Evolutionary conservation across 2,888 invertebrate species (phyloP), one percentile per base, ranked within the genome.

Genomic region (Campoplex nolae): DNA sequence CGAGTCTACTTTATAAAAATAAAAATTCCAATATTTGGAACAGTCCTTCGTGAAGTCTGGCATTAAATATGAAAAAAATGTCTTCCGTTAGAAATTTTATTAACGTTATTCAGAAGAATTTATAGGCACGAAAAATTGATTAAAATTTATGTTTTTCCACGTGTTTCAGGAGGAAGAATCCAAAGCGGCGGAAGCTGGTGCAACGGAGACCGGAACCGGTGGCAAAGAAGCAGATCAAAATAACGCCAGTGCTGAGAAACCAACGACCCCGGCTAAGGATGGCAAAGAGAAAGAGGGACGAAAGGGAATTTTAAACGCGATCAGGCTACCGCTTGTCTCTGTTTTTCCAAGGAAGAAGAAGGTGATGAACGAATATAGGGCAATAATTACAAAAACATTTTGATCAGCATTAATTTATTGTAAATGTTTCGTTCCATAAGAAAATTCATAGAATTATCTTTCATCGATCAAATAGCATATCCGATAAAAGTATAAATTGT

Each of bases 301-400:
- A 86, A 89, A 95, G 84, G 95, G 95, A 65, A 93, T 96, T 48
- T 93, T 96, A 76, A 95, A 96, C 91, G 96, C 96, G 86, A 96
- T 97, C 88, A 95, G 96, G 89, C 93, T 96, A 89, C 96, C 96
- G n/a, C 94, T 96, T 88, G 96, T 96, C 42, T 95, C 95, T 13
- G 95, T 95, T 45, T 95, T 95, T 85, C 92, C 94, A 48, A 91
- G 92, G 48, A 93, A 92, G 82, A 93, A 92, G 87, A 93, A 94
- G 92, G 93, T 93, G 79, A 38, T 3, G 18, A 62, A 23, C 23
- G 23, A 62, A 68, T 45, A 16, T 28, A n/a, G 9, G 65, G 54
- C 7, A 62, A 62, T 28, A 2, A 62, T 32, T 32, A 6, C 58
- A 16, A 51, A 32, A 7, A 23, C 35, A 13, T 23, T 13, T 62